Conservation (phyloP, 2,113 vertebrate species). For the Bombycilla garrulus region DNA sequence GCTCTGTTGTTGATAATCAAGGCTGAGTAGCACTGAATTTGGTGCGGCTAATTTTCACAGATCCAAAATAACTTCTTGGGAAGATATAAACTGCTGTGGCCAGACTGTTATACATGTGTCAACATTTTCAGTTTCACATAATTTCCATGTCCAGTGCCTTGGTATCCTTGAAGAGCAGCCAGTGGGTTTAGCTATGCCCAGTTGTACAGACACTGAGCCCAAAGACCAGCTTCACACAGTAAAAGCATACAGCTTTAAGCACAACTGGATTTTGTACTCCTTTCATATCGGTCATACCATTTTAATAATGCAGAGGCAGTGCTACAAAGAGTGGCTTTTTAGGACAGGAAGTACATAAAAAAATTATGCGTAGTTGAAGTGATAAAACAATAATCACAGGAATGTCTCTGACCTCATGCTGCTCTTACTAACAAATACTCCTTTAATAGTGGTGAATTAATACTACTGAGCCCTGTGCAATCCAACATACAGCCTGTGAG, state of each 20-base stretch:
- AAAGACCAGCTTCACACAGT: not conserved
- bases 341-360: constrained; percentile 6
- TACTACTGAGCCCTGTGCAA: not conserved
- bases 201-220: not conserved
- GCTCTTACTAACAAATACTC: not conserved
- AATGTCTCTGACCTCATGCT: constrained; percentile 22
- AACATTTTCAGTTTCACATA: not conserved
- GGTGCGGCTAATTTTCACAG: not conserved
- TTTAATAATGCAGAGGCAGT: not conserved
- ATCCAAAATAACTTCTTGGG: not conserved
- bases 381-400: not conserved
- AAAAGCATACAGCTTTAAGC: not conserved
- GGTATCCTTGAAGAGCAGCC: not conserved
- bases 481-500: not conserved
- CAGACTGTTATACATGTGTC: not conserved
- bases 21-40: not conserved
- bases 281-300: not conserved
- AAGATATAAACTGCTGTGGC: not conserved
- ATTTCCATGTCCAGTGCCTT: not conserved
- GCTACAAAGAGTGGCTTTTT: not conserved
- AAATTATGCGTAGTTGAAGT: not conserved
- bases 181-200: not conserved
- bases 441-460: constrained; percentile 47
- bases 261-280: not conserved
- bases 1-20: not conserved